Evolutionary conservation across 1,140 invertebrate genomes (phyloP).

Genomic region (Psilanteris sp.): DNA sequence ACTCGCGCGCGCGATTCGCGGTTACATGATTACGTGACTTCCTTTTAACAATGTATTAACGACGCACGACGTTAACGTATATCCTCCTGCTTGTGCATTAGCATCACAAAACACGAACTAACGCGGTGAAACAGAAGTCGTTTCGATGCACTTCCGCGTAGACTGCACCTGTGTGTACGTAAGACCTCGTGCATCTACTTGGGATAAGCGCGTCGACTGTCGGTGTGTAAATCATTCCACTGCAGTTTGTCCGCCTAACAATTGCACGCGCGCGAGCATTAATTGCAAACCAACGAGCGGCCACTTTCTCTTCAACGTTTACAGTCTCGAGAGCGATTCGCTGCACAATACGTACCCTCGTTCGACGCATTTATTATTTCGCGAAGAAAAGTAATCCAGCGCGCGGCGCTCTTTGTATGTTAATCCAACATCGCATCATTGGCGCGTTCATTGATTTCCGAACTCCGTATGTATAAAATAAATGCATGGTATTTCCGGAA

Average conservation of each 20-base stretch:
- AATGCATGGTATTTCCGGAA: constrained; percentile 4
- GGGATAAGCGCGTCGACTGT: constrained; percentile 48
- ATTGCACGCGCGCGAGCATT: constrained; percentile 59
- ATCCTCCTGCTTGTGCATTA: constrained; percentile 47
- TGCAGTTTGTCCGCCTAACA: constrained; percentile 62
- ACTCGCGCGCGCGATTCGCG: constrained; percentile 42
- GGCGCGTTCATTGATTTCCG: constrained; percentile 40
- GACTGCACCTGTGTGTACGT: constrained; percentile 48
- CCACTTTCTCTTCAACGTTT: constrained; percentile 54
- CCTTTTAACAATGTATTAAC: constrained; percentile 64
- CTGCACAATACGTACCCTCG: constrained; percentile 26
- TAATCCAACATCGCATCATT: constrained; percentile 34
- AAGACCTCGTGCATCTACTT: constrained; percentile 41
- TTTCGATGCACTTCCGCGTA: constrained; percentile 55
- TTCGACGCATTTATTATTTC: constrained; percentile 7
- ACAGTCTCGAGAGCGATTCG: constrained; percentile 39
- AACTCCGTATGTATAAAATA: constrained; percentile 17
- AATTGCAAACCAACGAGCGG: constrained; percentile 60
- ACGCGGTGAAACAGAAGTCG: constrained; percentile 66
- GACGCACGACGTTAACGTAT: constrained; percentile 52
- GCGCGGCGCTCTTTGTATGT: constrained; percentile 24
- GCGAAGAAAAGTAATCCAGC: constrained; percentile 17
- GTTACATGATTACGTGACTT: constrained; percentile 63
- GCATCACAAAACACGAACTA: constrained; percentile 60
- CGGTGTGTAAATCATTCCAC: constrained; percentile 62